Percentiles rank a stretch among this genome's conserved stretches.
Conservation (phyloP, 2,888 invertebrate genomes). For the Megastigmus dorsalis region DNA sequence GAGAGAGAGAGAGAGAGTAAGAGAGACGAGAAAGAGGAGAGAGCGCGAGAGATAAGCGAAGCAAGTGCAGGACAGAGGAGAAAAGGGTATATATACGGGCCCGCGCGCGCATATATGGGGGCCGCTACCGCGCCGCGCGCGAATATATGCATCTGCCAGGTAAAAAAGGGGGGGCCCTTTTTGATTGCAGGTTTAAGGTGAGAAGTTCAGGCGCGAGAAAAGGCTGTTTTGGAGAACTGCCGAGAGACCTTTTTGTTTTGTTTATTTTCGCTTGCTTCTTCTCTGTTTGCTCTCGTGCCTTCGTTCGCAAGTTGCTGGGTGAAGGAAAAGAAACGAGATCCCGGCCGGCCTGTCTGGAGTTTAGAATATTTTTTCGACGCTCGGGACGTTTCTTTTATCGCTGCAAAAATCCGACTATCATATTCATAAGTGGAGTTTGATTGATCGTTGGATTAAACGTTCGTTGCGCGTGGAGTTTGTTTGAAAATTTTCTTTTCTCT, state of each 20-base stretch:
- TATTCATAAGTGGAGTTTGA: too few relatives aligned
- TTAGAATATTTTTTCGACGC: background rate
- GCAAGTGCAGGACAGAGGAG: too few relatives aligned
- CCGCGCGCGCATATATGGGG: background rate
- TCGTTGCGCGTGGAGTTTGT: too few relatives aligned
- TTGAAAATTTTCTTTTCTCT: too few relatives aligned
- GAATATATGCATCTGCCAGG: too few relatives aligned
- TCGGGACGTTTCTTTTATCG: too few relatives aligned
- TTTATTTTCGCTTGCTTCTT: background rate
- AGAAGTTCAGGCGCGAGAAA: constrained; percentile 29
- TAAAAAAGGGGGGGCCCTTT: too few relatives aligned
- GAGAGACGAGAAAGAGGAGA: background rate
- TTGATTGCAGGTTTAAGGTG: constrained; percentile 46
- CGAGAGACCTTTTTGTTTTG: background rate
- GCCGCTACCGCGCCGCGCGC: constrained; percentile 17
- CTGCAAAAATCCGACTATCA: too few relatives aligned
- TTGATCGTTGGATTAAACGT: too few relatives aligned
- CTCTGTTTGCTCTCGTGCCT: background rate
- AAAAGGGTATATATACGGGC: background rate
- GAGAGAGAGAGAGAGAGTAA: background rate
- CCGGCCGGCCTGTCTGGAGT: background rate
- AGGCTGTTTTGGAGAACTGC: too few relatives aligned
- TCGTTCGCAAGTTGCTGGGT: background rate
- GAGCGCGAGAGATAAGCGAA: too few relatives aligned
- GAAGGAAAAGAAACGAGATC: too few relatives aligned